Conservation (phyloP, 1,140 invertebrate genomes). For the Hyles euphorbiae region DNA sequence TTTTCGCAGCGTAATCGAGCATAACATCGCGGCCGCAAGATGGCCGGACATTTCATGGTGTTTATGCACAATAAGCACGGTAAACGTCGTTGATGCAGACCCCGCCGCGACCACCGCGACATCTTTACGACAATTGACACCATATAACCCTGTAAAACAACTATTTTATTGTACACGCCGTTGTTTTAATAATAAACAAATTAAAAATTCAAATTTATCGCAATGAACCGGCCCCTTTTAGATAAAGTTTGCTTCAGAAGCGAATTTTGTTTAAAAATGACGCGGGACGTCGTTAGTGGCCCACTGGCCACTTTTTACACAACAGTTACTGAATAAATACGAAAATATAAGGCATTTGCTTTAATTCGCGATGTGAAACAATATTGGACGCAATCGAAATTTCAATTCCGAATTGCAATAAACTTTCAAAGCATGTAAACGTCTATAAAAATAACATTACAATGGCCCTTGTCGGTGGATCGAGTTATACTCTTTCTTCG, state of each 20-base stretch:
- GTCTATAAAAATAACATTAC: no score
- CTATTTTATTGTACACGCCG: slow-evolving; percentile 59
- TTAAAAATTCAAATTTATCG: slow-evolving; percentile 72
- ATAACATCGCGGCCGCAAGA: slow-evolving; percentile 35
- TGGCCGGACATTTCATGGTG: slow-evolving; percentile 31
- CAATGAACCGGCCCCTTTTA: slow-evolving; percentile 47
- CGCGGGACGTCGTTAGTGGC: neutral
- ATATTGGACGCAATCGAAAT: no score
- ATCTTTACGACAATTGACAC: slow-evolving; percentile 52
- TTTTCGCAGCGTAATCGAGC: slow-evolving; percentile 34
- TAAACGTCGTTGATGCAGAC: slow-evolving; percentile 52
- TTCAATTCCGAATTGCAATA: no score
- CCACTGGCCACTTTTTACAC: no score
- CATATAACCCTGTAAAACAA: slow-evolving; percentile 50
- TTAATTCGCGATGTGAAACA: no score
- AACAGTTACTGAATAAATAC: no score
- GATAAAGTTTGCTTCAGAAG: slow-evolving; percentile 50
- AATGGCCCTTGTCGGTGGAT: neutral
- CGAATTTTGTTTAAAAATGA: neutral
- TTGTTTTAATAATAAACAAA: slow-evolving; percentile 65
- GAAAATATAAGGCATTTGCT: no score
- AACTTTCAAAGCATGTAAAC: neutral
- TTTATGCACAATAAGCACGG: slow-evolving; percentile 35
- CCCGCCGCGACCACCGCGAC: slow-evolving; percentile 36
- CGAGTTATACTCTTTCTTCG: neutral